Conservation (phyloP, 2,888 invertebrate species). For the Saturnia japonica region DNA sequence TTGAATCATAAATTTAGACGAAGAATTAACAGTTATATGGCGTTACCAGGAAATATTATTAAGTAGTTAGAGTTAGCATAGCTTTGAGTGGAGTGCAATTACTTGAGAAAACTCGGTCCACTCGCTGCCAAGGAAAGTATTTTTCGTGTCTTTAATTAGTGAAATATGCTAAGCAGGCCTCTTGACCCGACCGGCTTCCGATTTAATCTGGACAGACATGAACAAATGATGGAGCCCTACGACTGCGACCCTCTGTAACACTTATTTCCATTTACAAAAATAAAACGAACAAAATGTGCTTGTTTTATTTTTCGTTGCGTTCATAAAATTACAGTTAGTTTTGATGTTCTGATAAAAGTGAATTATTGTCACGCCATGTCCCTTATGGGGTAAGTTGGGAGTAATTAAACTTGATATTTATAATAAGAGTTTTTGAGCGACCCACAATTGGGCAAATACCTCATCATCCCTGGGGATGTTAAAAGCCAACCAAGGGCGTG, state of each 20-base stretch:
- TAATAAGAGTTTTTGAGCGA: not conserved
- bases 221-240: constrained; percentile 8
- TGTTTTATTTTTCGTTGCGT: not conserved
- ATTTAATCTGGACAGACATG: constrained; percentile 33
- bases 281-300: not conserved
- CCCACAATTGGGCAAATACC: not conserved
- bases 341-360: constrained; percentile 4
- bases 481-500: too few species aligned
- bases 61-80: not conserved
- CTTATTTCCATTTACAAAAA: constrained; percentile 21
- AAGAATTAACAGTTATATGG: too few species aligned
- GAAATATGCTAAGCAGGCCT: constrained; percentile 58
- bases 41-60: too few species aligned
- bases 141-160: constrained; percentile 64
- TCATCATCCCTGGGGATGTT: too few species aligned
- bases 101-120: not conserved
- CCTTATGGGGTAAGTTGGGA: not conserved
- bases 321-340: not conserved
- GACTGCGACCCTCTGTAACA: not conserved
- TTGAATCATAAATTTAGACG: too few species aligned
- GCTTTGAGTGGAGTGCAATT: not conserved
- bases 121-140: constrained; percentile 24
- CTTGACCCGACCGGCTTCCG: constrained; percentile 37
- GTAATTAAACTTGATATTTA: not conserved
- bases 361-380: constrained; percentile 11